Evolutionary conservation across 1,140 invertebrate species (phyloP), one percentile per base, ranked within the genome.

Genomic region (Nephila pilipes): DNA sequence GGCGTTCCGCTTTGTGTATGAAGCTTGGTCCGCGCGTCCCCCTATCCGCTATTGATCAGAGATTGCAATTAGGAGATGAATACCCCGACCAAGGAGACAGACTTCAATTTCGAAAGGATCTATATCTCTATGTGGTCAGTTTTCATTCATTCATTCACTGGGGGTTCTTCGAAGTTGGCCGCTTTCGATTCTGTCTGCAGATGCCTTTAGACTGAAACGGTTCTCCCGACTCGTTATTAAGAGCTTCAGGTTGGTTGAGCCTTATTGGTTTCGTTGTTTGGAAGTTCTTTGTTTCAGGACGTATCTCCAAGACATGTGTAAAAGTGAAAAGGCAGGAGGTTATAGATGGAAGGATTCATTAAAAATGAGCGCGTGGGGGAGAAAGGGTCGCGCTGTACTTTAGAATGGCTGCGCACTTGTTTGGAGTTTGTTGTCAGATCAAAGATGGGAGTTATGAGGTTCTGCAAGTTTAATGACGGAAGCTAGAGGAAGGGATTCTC

Each of bases 21-120:
- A n/a, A 29, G 36, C 46, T 46, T 46, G 32, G 25, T 18, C 32
- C 58, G n/a, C 85, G 8, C 4, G 29, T 87, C 46, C 63, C 69
- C 69, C 22, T 55, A 18, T 46, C 87, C 22, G 55, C 85, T 75
- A 88, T 88, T 88, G 87, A 88, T 88, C 87, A 88, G 87, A 5
- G 60, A 22, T 75, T 38, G 87, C 87, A 88, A 88, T 88, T 88
- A 88, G 63, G 60, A 38, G 60, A 75, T 88, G 87, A 88, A 88
- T 88, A 38, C 87, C 63, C 3, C 25, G 55, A 16, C 32, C 85
- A 75, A 75, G 69, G 69, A 75, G 69, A 46, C 80, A 55, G 80
- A 58, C 58, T 87, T 58, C 60, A 57, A 75, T 75, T 88, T 25
- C 65, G 65, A 88, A 88, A 54, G 87, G 87, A 88, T 88, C 29